Evolutionary conservation across 2,797 vertebrate genomes (phyloP).

Genomic region (Neosilurus mollespiculum): DNA sequence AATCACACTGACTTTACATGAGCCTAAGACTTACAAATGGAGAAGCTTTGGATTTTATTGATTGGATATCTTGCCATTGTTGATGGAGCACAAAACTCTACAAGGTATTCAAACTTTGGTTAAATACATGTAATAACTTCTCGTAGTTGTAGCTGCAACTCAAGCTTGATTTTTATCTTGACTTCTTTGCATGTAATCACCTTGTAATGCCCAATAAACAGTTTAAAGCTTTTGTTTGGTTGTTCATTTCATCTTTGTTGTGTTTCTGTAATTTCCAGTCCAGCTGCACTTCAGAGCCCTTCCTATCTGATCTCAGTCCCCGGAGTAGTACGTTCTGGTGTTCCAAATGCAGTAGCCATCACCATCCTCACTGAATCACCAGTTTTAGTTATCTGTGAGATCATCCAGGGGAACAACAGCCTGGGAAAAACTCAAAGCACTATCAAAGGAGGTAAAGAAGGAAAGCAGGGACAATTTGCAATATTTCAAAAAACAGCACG

Average conservation of each 20-base stretch:
- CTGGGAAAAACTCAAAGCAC: slow-evolving; percentile 37
- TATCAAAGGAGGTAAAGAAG: slow-evolving; percentile 58
- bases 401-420: slow-evolving; percentile 40
- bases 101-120: slow-evolving; percentile 47
- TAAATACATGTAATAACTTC: neutral
- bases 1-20: slow-evolving; percentile 11
- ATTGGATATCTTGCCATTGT: slow-evolving; percentile 48
- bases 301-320: slow-evolving; percentile 68
- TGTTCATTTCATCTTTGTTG: neutral
- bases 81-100: slow-evolving; percentile 26
- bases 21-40: slow-evolving; percentile 60
- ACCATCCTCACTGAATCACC: slow-evolving; percentile 54
- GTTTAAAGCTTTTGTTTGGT: neutral
- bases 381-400: slow-evolving; percentile 55
- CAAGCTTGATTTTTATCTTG: neutral
- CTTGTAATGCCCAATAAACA: neutral
- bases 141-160: neutral
- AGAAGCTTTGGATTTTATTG: slow-evolving; percentile 53
- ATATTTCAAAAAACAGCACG: neutral
- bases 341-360: slow-evolving; percentile 57
- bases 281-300: slow-evolving; percentile 39
- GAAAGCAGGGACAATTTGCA: neutral
- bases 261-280: neutral
- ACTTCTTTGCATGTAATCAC: neutral
- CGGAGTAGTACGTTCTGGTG: slow-evolving; percentile 43